phyloP scores from a whole-genome alignment of 2,797 vertebrate genomes.

The Typhlichthys subterraneus region DNA sequence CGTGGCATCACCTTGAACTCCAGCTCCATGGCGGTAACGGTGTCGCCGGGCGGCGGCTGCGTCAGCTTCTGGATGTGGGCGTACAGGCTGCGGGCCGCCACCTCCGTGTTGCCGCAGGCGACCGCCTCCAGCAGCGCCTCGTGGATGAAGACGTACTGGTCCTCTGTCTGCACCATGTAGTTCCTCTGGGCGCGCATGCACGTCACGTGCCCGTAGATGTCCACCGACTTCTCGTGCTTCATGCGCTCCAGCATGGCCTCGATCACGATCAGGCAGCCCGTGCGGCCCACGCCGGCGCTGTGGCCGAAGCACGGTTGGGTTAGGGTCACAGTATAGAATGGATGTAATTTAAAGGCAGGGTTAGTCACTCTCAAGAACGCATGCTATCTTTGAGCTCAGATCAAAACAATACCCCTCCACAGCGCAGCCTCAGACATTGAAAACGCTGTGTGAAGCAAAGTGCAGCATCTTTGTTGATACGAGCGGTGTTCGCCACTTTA shows the following conservation, averaged over 20 bases:
- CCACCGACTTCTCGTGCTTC: conserved; percentile 93
- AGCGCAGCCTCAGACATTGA: too few species aligned
- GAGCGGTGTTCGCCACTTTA: too few species aligned
- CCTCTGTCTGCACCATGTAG: conserved; percentile 98
- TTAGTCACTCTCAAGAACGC: too few species aligned
- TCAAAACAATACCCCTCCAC: too few species aligned
- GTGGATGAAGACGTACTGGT: conserved; percentile 96
- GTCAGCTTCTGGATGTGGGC: conserved; percentile 93
- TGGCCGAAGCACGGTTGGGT: conserved; percentile 41
- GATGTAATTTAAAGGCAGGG: too few species aligned
- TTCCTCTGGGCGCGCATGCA: conserved; percentile 96
- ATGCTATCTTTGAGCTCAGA: too few species aligned
- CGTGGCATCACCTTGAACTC: conserved; percentile 88
- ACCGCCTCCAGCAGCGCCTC: conserved; percentile 93
- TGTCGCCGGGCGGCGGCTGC: conserved; percentile 85
- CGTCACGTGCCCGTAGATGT: conserved; percentile 95
- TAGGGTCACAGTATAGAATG: too few species aligned
- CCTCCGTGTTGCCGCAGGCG: conserved; percentile 88
- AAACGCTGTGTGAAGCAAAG: too few species aligned
- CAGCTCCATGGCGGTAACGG: conserved; percentile 89
- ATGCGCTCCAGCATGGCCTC: conserved; percentile 97
- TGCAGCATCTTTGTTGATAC: too few species aligned
- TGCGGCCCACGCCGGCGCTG: conserved; percentile 90
- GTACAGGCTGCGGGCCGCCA: conserved; percentile 89
- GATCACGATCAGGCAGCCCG: conserved; percentile 93